These are phyloP conservation scores for Tineola bisselliella DNA, from an alignment of 2,888 invertebrate species.

Conservation along the genomic window DNA sequence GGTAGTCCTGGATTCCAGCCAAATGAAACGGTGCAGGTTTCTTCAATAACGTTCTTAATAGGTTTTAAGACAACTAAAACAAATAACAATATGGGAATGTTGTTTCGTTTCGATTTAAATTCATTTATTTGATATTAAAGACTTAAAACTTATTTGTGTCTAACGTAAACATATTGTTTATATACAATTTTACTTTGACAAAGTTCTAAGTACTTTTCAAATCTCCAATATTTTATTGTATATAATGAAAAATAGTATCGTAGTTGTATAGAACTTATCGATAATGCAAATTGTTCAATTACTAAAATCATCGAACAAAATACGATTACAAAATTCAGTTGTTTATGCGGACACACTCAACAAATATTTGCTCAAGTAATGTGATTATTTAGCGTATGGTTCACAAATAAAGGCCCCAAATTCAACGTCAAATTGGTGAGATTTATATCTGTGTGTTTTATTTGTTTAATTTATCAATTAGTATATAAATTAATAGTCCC, in stretches of 20 bases:
- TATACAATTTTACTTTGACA: too few species aligned
- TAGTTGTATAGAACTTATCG: not conserved
- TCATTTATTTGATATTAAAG: too few species aligned
- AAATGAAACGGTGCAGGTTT: conserved; percentile 9
- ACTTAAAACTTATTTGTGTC: too few species aligned
- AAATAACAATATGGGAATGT: not conserved
- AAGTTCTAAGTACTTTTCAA: too few species aligned
- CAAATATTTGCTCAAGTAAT: conserved; percentile 13
- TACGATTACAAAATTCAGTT: not conserved
- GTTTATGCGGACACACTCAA: not conserved
- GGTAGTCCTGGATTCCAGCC: not conserved
- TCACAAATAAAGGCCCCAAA: not conserved
- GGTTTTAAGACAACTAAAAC: not conserved
- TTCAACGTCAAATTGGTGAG: conserved; percentile 25
- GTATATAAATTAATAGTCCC: too few species aligned
- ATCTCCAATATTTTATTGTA: too few species aligned
- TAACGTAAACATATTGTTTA: too few species aligned
- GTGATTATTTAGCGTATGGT: conserved; percentile 24
- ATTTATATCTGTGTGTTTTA: not conserved
- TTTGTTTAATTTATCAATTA: too few species aligned
- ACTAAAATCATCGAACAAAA: not conserved
- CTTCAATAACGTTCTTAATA: not conserved
- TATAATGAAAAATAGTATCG: too few species aligned
- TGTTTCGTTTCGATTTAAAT: too few species aligned
- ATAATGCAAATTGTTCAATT: not conserved